phyloP scores from a whole-genome alignment of 1,140 invertebrate genomes.

The Drosophila orena region DNA sequence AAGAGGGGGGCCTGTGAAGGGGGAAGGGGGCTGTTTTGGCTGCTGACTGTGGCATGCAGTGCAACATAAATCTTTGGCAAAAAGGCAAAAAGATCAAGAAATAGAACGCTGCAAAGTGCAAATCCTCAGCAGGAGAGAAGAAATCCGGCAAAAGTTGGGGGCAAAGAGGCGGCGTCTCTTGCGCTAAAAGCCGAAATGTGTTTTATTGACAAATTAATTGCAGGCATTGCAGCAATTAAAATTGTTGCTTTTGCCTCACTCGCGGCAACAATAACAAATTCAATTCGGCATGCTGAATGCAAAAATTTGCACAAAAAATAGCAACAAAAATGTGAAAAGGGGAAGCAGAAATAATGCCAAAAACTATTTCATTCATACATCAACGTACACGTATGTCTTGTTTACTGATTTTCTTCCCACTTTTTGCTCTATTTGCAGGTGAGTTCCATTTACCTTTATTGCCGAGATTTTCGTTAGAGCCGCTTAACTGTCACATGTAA shows the following conservation, averaged over 20 bases:
- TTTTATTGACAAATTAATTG: constrained; percentile 84
- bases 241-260: constrained; percentile 44
- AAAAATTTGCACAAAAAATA: constrained; percentile 7
- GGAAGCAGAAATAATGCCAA: constrained; percentile 16
- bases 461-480: constrained; percentile 15
- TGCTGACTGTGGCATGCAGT: constrained; percentile 51
- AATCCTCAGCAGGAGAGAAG: constrained; percentile 15
- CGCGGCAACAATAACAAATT: constrained; percentile 40
- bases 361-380: constrained; percentile 41
- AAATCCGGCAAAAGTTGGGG: constrained; percentile 15
- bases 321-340: not conserved
- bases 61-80: constrained; percentile 74
- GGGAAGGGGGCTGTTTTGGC: constrained; percentile 20
- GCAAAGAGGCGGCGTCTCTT: constrained; percentile 30
- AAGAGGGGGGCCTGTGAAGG: not conserved
- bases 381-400: not conserved
- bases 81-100: constrained; percentile 34
- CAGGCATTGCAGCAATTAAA: constrained; percentile 78
- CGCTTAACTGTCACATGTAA: constrained; percentile 59
- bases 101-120: constrained; percentile 46
- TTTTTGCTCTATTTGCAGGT: constrained; percentile 54
- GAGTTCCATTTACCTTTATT: constrained; percentile 43
- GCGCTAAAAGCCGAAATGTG: constrained; percentile 75
- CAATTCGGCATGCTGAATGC: constrained; percentile 31
- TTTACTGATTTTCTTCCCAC: constrained; percentile 21